phyloP scores from a whole-genome alignment of 2,888 invertebrate species.

The Eueremaeus valkanovi region DNA sequence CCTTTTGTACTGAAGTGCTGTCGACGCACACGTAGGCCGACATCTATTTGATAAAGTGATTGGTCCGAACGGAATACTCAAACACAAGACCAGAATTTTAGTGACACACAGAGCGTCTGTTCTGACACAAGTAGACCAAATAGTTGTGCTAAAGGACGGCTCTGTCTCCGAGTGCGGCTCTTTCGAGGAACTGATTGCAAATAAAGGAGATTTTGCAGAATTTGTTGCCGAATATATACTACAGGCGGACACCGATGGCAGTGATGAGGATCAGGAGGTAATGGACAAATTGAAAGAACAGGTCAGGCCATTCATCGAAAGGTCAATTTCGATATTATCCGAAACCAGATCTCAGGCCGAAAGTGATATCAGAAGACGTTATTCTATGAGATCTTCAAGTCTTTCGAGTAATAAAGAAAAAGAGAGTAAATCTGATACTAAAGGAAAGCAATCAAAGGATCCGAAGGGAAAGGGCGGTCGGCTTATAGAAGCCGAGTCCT shows the following conservation, averaged over 20 bases:
- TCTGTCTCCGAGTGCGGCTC: slow-evolving; percentile 54
- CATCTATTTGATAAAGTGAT: slow-evolving; percentile 55
- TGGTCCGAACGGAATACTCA: slow-evolving; percentile 51
- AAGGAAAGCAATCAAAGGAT: neutral
- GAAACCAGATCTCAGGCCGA: neutral
- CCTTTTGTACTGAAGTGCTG: too few relatives aligned
- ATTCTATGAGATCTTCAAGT: slow-evolving; percentile 1
- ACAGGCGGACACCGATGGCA: neutral
- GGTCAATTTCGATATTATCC: neutral
- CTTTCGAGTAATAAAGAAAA: slow-evolving; percentile 59
- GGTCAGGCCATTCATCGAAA: slow-evolving; percentile 29
- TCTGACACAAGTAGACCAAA: slow-evolving; percentile 54
- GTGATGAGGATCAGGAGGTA: neutral
- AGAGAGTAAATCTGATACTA: slow-evolving; percentile 56
- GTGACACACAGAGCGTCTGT: slow-evolving; percentile 57
- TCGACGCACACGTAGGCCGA: slow-evolving; percentile 55
- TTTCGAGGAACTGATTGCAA: slow-evolving; percentile 53
- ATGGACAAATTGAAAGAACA: slow-evolving; percentile 34
- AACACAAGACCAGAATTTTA: slow-evolving; percentile 57
- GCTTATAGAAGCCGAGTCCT: slow-evolving; percentile 51
- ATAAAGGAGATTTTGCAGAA: slow-evolving; percentile 56
- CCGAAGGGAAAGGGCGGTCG: neutral
- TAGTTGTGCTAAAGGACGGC: slow-evolving; percentile 55
- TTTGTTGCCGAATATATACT: slow-evolving; percentile 55
- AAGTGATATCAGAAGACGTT: neutral